Conservation (phyloP, 2,888 invertebrate genomes). For the Scaptomyza reducta region DNA sequence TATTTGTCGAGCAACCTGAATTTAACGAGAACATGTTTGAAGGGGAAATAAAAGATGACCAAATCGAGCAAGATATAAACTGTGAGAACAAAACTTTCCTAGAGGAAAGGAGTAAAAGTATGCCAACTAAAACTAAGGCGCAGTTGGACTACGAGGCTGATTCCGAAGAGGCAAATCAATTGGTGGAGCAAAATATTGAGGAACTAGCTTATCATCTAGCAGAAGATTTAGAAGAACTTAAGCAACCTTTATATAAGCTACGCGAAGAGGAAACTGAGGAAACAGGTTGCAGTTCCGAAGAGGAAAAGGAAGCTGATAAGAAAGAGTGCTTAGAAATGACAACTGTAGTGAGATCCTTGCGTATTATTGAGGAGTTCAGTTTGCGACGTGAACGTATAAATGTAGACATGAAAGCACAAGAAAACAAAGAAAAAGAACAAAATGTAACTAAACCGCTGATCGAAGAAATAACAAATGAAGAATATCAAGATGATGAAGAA, state of each 20-base stretch:
- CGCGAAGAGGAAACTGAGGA: neutral
- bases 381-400: constrained; percentile 38
- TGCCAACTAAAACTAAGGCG: constrained; percentile 16
- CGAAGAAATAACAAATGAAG: neutral
- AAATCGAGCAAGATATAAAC: constrained; percentile 10
- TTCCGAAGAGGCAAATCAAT: constrained; percentile 54
- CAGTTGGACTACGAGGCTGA: constrained; percentile 58
- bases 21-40: constrained; percentile 18
- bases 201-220: constrained; percentile 61
- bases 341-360: constrained; percentile 28
- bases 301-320: constrained; percentile 29
- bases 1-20: constrained; percentile 23
- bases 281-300: constrained; percentile 24
- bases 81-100: neutral
- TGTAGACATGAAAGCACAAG: constrained; percentile 4
- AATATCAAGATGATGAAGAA: neutral
- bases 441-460: neutral
- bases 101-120: neutral
- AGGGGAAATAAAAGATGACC: neutral
- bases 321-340: constrained; percentile 33
- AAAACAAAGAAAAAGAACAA: neutral
- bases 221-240: constrained; percentile 58
- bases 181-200: constrained; percentile 61
- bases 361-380: constrained; percentile 46
- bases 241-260: constrained; percentile 9